phyloP scores from a whole-genome alignment of 2,797 vertebrate genomes.

The Lemur catta region DNA sequence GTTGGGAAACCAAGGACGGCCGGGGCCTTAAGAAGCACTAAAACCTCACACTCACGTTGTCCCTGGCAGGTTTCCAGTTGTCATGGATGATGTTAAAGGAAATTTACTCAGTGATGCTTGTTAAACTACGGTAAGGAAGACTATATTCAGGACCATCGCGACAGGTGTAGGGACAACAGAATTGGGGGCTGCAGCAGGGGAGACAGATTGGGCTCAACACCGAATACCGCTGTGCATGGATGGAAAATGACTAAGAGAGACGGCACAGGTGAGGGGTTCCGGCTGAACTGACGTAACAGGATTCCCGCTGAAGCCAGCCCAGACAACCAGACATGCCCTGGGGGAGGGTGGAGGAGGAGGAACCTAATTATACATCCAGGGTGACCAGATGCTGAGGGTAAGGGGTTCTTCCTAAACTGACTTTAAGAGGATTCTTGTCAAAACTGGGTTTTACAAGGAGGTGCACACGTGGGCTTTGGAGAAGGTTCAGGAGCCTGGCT shows the following conservation, averaged over 20 bases:
- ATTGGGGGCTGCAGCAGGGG: background rate
- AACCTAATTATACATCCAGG: too few species aligned
- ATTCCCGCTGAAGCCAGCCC: background rate
- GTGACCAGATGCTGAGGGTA: background rate
- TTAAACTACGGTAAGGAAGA: background rate
- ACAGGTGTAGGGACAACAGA: too few species aligned
- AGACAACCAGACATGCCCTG: background rate
- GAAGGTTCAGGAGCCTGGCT: background rate
- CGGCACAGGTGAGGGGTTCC: background rate
- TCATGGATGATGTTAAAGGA: background rate
- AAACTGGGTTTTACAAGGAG: background rate
- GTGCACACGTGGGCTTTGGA: background rate
- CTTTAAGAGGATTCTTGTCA: background rate
- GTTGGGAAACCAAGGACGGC: accelerated
- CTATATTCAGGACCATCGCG: too few species aligned
- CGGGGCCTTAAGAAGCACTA: too few species aligned
- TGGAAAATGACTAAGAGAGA: background rate
- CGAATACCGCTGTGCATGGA: accelerated
- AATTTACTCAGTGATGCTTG: accelerated
- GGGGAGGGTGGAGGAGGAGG: too few species aligned
- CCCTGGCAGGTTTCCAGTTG: background rate
- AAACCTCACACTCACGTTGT: too few species aligned
- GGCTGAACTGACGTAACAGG: background rate
- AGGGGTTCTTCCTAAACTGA: background rate
- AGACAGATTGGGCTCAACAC: background rate